phyloP scores from a whole-genome alignment of 2,888 invertebrate species.

The Brachyptera putata region DNA sequence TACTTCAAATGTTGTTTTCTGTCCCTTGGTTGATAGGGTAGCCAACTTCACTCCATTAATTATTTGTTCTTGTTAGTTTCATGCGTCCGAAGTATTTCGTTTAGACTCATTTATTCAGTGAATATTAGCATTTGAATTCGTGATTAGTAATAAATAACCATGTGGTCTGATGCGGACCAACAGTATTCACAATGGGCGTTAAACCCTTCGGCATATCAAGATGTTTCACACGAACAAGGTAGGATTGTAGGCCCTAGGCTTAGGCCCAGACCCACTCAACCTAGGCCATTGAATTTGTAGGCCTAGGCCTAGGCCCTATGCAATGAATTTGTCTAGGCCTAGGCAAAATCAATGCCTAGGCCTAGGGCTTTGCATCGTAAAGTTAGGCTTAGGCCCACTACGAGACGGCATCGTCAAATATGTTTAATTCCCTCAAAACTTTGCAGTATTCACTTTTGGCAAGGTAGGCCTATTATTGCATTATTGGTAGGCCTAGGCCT shows the following conservation, averaged over 20 bases:
- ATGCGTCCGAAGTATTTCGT: background rate
- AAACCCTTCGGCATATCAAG: constrained; percentile 76
- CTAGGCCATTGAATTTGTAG: no score
- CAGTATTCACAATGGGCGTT: constrained; percentile 66
- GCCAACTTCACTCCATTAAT: background rate
- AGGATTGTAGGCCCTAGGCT: constrained; percentile 30
- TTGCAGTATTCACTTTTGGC: no score
- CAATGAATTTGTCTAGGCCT: background rate
- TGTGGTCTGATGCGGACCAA: constrained; percentile 35
- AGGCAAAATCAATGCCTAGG: constrained; percentile 6
- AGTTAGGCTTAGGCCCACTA: no score
- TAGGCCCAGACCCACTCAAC: no score
- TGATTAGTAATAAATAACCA: constrained; percentile 10
- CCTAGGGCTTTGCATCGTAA: constrained; percentile 7
- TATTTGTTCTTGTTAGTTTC: background rate
- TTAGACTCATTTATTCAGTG: background rate
- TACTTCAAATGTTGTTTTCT: no score
- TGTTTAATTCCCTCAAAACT: no score
- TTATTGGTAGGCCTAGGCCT: no score
- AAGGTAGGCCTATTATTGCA: no score
- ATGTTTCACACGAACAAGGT: constrained; percentile 73
- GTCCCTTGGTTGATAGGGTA: no score
- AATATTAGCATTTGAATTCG: background rate
- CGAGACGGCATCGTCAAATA: no score
- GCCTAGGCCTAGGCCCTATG: constrained; percentile 3